Base-by-base conservation (phyloP, 2,113 vertebrate genomes). In the Andinoacara biseriatus region DNA sequence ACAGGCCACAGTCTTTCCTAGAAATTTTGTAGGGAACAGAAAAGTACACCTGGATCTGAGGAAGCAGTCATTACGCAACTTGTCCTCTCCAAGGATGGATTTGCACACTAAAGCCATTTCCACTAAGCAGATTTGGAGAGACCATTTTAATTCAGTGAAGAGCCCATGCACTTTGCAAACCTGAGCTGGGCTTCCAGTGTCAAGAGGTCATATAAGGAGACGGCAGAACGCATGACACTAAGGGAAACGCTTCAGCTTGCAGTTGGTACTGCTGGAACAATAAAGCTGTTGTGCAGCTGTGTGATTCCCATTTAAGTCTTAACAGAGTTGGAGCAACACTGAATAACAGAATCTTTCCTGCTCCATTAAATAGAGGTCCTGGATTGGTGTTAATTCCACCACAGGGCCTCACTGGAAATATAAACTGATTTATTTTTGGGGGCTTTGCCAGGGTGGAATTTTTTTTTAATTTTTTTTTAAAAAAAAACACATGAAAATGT, bases 61-160 rank as follows among this genome's bases (percentile, higher is more conserved):
- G 38, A 80, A 69, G 75, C 65, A 69, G 72, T 46, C 17, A 29
- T 94, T 94, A 90, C 35, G 89, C 85, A 92, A 93, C 81, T 80
- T 22, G 74, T 85, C 79, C 84, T 89, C 87, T 85, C 85, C 20
- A 13, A 84, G 84, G 84, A 88, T 82, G 85, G 93, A 92, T 95
- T 92, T 93, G 67, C 79, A 62, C 58, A 56, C 78, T 72, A 88
- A 93, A 89, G 88, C 88, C 81, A 81, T 76, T 86, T 85, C 76
- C 85, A 62, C 80, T 90, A 92, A 92, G 91, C 85, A 87, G 86
- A 79, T 89, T 86, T 79, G 63, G 62, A 24, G 86, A 85, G 86
- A 90, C 72, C 82, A 77, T 86, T 89, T 89, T 91, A 91, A 87
- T 89, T 82, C 75, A 83, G 26, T n/a, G 60, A 80, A 57, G 17